Percentiles rank a stretch among this genome's conserved stretches.
These are phyloP conservation scores for Mastacembelus armatus DNA, from an alignment of 2,797 vertebrate species.

Conservation along the genomic window DNA sequence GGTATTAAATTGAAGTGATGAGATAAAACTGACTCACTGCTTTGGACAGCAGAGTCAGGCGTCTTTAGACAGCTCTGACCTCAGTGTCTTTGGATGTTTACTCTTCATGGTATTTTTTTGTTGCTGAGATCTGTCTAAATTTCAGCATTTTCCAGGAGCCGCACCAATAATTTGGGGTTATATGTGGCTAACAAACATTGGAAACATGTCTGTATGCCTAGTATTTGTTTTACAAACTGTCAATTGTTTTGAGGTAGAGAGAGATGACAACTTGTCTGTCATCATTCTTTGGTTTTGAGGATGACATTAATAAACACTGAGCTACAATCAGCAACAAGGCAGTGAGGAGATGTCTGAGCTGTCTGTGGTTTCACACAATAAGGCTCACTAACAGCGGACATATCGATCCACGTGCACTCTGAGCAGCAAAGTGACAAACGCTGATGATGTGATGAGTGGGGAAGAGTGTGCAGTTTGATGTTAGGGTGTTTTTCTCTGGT, in stretches of 20 bases:
- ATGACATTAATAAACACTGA: slow-evolving; percentile 58
- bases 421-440: slow-evolving; percentile 65
- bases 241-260: background rate
- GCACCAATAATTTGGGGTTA: background rate
- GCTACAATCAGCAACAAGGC: slow-evolving; percentile 43
- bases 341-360: slow-evolving; percentile 47
- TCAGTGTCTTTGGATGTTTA: background rate
- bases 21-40: background rate
- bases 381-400: slow-evolving; percentile 38
- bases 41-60: background rate
- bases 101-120: slow-evolving; percentile 1
- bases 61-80: background rate
- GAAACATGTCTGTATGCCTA: background rate
- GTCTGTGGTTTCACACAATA: slow-evolving; percentile 72
- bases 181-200: slow-evolving; percentile 1
- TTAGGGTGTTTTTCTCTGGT: slow-evolving; percentile 9
- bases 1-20: background rate
- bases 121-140: background rate
- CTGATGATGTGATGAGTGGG: slow-evolving; percentile 42
- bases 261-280: slow-evolving; percentile 6
- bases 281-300: slow-evolving; percentile 27
- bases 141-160: background rate
- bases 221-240: background rate
- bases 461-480: slow-evolving; percentile 22
- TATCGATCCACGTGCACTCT: slow-evolving; percentile 64